Base-by-base conservation (phyloP, 2,888 invertebrate species). In the Aricia artaxerxes region DNA sequence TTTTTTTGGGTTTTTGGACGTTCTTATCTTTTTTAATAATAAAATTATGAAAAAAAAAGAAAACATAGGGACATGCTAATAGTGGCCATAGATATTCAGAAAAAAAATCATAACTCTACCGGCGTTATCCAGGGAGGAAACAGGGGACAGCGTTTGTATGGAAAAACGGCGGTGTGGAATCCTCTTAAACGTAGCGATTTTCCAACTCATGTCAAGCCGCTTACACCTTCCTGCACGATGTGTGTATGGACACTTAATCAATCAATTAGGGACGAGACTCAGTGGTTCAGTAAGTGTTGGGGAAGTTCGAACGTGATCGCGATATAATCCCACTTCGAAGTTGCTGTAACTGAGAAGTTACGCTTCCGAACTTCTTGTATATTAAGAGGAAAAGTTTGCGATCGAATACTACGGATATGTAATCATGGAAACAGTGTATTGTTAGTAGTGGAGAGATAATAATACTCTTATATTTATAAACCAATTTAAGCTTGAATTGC, bases 261-360 rank as follows among this genome's bases (percentile, higher is more conserved):
- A 69, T 69, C 69, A 69, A 69, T 69, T 69, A 69, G 35, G 13
- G 69, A 69, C 35, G 35, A 31, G 69, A 35, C 35, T 69, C 69
- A 38, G 69, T 69, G 69, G 69, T 69, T 69, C 69, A 69, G 69
- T 13, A 38, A 69, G 69, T 69, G 69, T 69, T 69, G 35, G 16
- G 69, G 11, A 69, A 69, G 35, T 69, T 69, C 0, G 35, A 69
- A 69, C 69, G 69, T 69, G 69, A 69, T 69, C 69, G 69, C 69
- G 69, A 69, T 69, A 69, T 69, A 69, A 69, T 69, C 69, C 35
- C 69, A 35, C 69, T 69, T 69, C 69, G 13, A 69, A 69, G 38
- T 38, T 69, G 35, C 35, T 13, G 69, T 69, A 69, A 69, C 69
- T 69, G 13, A 35, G 35, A 13, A 69, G 35, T 69, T 69, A 64